Base-by-base conservation (phyloP, 2,113 vertebrate species). In the Labeo catla region DNA sequence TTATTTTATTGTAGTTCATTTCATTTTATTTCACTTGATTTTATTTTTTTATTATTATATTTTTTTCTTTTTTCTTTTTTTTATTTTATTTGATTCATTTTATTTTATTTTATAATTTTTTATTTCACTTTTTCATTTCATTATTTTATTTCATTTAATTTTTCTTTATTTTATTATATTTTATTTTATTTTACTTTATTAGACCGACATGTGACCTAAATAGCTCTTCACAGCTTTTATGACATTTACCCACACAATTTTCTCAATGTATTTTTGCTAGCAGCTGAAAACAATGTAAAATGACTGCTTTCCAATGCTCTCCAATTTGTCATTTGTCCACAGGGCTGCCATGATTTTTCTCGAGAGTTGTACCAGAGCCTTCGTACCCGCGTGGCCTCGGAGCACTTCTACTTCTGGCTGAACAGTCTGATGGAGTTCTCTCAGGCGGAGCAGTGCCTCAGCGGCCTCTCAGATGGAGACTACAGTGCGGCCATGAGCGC, bases 331-430 rank as follows among this genome's bases (percentile, higher is more conserved):
- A 11, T 39, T 13, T 50, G 16, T 92, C 72, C 70, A 19, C 90
- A 99, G 98, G 98, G 98, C 76, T 98, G 97, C 89, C 98, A 99
- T 6, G 96, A 98, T 90, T 97, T 99, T 95, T 98, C 97, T 90
- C 95, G 96, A 63, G 98, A 99, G 78, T 95, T 99, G 43, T 99
- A 99, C 92, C 97, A 98, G 93, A 97, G 97, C 89, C 93, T 99
- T 91, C 95, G 98, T 88, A 98, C 98, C 28, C 96, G 97, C 0
- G 98, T 99, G 79, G 98, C 98, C 3, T 99, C 98, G 0, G 98
- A 99, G 77, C 98, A 99, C 91, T 98, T 99, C 91, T 99, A 99
- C 96, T 99, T 99, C 93, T 99, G 98, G 98, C 95, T 99, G 65
- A 99, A 98, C 91, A 97, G 98, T 90, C 93, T 99, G 93, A 98